Base-by-base conservation (phyloP, 2,113 vertebrate species). In the Uria lomvia region DNA sequence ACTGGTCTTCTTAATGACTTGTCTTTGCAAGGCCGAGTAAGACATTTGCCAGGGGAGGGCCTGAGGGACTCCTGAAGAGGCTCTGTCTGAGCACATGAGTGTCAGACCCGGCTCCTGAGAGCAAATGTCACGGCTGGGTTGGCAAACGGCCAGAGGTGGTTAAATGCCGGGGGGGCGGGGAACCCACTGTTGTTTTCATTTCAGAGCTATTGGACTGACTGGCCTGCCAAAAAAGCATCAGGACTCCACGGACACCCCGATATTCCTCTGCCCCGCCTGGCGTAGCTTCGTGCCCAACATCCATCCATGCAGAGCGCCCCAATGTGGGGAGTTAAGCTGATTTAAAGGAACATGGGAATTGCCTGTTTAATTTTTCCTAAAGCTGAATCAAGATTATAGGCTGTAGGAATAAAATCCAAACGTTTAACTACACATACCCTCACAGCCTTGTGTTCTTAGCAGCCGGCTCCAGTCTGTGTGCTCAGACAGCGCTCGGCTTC, bases 1-100 rank as follows among this genome's bases (percentile, higher is more conserved):
- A 76, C 62, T 86, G 38, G 34, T 83, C 29, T 12, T 85, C 90
- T 70, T 95, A 93, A 91, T 90, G 65, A 86, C 49, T 87, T 88
- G 59, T 5, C 90, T 96, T 81, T 55, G 20, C 47, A 62, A 5
- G 1, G 1, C 55, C 59, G 32, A 87, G 23, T 49, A 65, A 82
- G 55, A 40, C 63, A 45, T 4, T 15, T 71, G 43, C 60, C 60
- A 27, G 87, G 62, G 49, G 59, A 78, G 32, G 71, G 58, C 49
- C 74, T 7, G 20, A 42, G 68, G 49, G 34, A 65, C 18, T 68
- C 29, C 42, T 70, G 47, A 59, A 76, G 75, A 70, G 56, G 32
- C 71, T 86, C 52, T 21, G n/a, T 86, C 55, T 27, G 30, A 62
- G 63, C 60, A 23, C 12, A 29, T 0, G 2, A 0, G 0, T 80